These are phyloP conservation scores for Manacus vitellinus DNA, from an alignment of 2,113 vertebrate species.

Conservation along the genomic window DNA sequence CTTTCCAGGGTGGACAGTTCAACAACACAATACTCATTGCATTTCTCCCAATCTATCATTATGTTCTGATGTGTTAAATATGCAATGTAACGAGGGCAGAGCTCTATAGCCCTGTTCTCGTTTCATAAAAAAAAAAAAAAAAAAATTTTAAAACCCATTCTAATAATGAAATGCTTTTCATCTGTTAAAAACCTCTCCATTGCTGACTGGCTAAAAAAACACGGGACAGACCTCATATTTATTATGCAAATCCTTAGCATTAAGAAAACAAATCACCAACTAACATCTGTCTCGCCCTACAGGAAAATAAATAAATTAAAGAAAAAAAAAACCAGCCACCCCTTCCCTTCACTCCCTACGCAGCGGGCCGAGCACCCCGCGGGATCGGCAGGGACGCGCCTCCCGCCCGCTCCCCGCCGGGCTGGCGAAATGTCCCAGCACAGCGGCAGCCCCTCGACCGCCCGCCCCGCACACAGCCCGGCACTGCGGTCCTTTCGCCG, in stretches of 20 bases:
- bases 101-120: slow-evolving; percentile 31
- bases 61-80: slow-evolving; percentile 55
- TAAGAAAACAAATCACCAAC: slow-evolving; percentile 61
- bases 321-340: background rate
- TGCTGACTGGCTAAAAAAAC: slow-evolving; percentile 29
- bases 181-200: background rate
- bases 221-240: slow-evolving; percentile 39
- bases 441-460: slow-evolving; percentile 55
- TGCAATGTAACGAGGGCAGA: slow-evolving; percentile 62
- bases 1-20: slow-evolving; percentile 63
- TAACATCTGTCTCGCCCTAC: slow-evolving; percentile 49
- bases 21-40: slow-evolving; percentile 25
- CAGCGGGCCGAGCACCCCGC: slow-evolving; percentile 44
- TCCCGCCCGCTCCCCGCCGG: slow-evolving; percentile 32
- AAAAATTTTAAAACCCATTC: background rate
- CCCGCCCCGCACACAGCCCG: slow-evolving; percentile 65
- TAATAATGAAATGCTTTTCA: background rate
- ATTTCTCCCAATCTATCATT: slow-evolving; percentile 13
- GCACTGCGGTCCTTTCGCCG: slow-evolving; percentile 46
- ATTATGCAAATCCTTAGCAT: slow-evolving; percentile 56
- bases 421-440: slow-evolving; percentile 53
- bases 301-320: background rate
- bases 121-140: background rate
- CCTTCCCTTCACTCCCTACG: slow-evolving; percentile 19
- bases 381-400: slow-evolving; percentile 56